Evolutionary conservation across 2,888 invertebrate genomes (phyloP), one percentile per base, ranked within the genome.

Genomic region (Prionchulus punctatus): DNA sequence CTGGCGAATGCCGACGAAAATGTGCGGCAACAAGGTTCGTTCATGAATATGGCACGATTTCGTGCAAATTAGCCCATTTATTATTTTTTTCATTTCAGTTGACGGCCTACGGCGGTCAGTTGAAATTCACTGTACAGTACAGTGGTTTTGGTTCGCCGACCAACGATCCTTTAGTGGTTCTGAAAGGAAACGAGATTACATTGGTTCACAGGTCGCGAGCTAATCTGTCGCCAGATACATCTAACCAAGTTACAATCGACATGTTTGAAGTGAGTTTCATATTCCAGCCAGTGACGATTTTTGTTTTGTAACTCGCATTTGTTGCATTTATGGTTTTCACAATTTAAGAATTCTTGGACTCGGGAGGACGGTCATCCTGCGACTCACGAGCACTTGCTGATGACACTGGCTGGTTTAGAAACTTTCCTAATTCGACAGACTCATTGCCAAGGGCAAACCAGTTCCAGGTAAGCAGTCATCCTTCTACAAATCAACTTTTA

Each of bases 381-480:
- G 1, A 82, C 85, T 58, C 79, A 94, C 3, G 88, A 87, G 67
- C 84, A 89, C 71, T 78, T 96, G 64, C 76, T 96, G 55, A 85
- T 92, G 81, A 86, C 89, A 0, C 75, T 96, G 47, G 88, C 92
- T 57, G 86, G 90, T 70, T 77, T 96, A 23, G 81, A 85, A 64
- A 81, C 81, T 0, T 83, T 96, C 62, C 79, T 86, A 60, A 84
- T 96, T 61, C 89, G 92, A 70, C 91, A 91, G 0, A 86, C 90
- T 0, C 92, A 89, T 70, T 31, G 18, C 7, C 21, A 31, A 21
- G 12, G n/a, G 25, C 54, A 55, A 23, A n/a, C 25, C 12, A 43
- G 43, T 25, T n/a, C 53, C 25, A 56, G 53, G 54, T 55, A 42
- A 36, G 7, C 18, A 36, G 7, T n/a, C n/a, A n/a, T n/a, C n/a